phyloP scores from a whole-genome alignment of 2,113 vertebrate species.

The Nyctereutes procyonoides region DNA sequence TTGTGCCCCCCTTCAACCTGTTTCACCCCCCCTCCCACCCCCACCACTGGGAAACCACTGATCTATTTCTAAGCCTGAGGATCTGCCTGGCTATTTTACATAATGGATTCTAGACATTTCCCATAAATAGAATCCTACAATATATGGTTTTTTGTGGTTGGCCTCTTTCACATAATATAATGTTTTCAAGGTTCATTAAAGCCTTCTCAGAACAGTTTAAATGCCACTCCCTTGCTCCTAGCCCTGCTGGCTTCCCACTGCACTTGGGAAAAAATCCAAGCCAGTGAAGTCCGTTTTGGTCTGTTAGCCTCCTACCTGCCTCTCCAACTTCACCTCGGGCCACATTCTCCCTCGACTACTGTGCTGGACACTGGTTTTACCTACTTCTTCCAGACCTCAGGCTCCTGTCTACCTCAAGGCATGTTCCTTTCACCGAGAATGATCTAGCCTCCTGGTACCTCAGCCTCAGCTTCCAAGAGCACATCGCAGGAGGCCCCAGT shows the following conservation, averaged over 20 bases:
- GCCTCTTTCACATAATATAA: not conserved
- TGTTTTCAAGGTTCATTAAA: not conserved
- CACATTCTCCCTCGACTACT: not conserved
- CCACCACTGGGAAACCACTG: not conserved
- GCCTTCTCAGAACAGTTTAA: not conserved
- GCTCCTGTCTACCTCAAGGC: not conserved
- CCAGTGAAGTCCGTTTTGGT: not conserved
- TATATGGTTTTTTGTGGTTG: not conserved
- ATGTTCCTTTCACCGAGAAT: not conserved
- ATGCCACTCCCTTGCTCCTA: not conserved
- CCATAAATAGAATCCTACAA: not conserved
- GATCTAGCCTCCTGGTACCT: not conserved
- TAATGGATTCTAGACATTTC: not conserved
- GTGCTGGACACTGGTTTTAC: accelerated
- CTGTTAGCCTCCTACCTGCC: not conserved
- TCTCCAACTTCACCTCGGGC: not conserved
- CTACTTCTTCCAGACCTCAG: not conserved
- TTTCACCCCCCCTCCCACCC: too few relatives aligned
- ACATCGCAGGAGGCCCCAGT: not conserved
- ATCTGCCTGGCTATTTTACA: not conserved
- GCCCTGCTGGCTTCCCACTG: not conserved
- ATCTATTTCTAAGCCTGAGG: not conserved
- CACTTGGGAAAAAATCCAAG: not conserved
- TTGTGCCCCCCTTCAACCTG: accelerated
- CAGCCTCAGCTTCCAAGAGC: not conserved